A percentile compares a stretch with the other conserved stretches of the same genome.
These are phyloP conservation scores for Drosophila baimaii DNA, from an alignment of 1,140 invertebrate genomes.

Conservation along the genomic window DNA sequence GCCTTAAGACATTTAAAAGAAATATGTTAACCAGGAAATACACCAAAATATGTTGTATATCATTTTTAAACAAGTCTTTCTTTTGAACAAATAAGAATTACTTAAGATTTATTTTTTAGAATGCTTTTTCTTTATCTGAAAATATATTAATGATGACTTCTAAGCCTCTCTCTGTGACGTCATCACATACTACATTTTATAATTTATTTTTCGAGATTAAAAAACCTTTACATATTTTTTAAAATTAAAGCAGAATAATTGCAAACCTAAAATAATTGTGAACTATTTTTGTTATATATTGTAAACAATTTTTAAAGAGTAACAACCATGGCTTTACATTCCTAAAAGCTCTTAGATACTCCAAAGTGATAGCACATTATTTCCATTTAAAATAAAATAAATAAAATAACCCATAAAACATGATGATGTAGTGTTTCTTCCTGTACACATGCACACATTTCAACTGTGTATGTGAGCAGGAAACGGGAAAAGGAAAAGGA, in stretches of 20 bases:
- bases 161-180: no score
- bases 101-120: no score
- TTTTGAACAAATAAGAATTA: no score
- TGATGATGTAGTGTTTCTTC: conserved; percentile 11
- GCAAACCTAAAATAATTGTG: no score
- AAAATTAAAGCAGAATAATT: background rate
- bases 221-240: background rate
- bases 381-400: background rate
- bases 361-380: background rate
- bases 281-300: background rate
- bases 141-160: no score
- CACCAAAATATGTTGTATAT: no score
- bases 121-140: no score
- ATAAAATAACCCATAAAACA: background rate
- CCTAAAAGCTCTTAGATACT: background rate
- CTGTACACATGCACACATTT: conserved; percentile 22
- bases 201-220: background rate
- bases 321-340: background rate
- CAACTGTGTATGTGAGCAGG: background rate
- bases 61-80: no score
- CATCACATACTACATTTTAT: background rate
- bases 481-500: conserved; percentile 25
- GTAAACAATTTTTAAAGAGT: background rate
- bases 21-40: no score
- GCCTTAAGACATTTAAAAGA: no score